Base-by-base conservation (phyloP, 35 echinoderm and acorn worm species). In the Hemicentrotus pulcherrimus region DNA sequence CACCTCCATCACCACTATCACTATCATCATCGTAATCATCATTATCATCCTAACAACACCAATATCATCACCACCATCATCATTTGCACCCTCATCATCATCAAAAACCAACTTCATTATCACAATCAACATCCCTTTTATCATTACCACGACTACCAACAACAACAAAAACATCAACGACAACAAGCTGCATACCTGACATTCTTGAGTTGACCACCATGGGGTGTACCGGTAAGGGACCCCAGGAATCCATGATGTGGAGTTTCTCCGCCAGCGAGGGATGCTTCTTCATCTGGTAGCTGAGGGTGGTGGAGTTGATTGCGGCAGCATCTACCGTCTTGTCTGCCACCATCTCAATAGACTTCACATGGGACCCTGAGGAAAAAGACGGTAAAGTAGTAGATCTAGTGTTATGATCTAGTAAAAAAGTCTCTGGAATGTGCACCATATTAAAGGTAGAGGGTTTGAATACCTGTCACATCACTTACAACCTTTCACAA, bases 331-430 rank as follows among this genome's bases (percentile, higher is more conserved):
- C 97, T 5, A 96, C 95, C 5, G 94, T 96, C 86, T 98, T 95
- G 50, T 98, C 86, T 14, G 96, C 60, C 14, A 98, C 94, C 96
- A 98, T 96, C 48, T 97, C 88, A 55, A 98, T 96, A 1, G 97
- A 98, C 89, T 98, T 98, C 45, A 95, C 48, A 94, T 98, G 97
- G 10, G 96, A 95, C 4, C 97, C 97, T 98, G 94, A 32, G n/a
- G 30, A 33, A 31, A 95, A 85, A n/a, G 28, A 59, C 32, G 10
- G 30, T 45, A 32, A 41, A 41, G 10, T 16, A 91, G 5, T 89
- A 47, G 22, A 47, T 19, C 61, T 1, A 4, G 31, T 31, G 22
- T 22, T n/a, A 28, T 85, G 14, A 8, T 41, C 22, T 8, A 0
- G 65, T 78, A 1, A 4, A 55, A 14, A 55, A 16, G 35, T 10